These are phyloP conservation scores for Petaurus breviceps DNA, from an alignment of 2,113 vertebrate species.

Conservation along the genomic window DNA sequence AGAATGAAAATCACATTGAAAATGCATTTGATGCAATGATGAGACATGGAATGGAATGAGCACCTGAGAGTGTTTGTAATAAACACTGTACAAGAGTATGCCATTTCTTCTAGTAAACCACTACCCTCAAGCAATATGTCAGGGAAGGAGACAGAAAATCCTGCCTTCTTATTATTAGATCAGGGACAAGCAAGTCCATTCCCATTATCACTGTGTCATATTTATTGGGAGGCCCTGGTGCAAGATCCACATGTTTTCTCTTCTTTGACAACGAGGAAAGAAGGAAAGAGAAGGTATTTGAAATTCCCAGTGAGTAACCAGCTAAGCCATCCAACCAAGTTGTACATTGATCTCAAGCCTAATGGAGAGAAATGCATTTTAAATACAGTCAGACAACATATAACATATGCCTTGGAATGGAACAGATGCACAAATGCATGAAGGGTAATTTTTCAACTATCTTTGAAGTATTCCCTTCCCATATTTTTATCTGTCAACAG, in stretches of 20 bases:
- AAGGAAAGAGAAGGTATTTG: slow-evolving; percentile 11
- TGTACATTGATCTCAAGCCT: slow-evolving; percentile 26
- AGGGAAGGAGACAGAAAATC: slow-evolving; percentile 15
- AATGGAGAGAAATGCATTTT: slow-evolving; percentile 43
- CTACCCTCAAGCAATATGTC: slow-evolving; percentile 3
- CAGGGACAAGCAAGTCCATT: slow-evolving; percentile 30
- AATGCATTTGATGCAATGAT: not conserved
- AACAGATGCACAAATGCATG: slow-evolving; percentile 31
- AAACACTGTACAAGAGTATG: not conserved
- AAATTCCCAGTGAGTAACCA: slow-evolving; percentile 43
- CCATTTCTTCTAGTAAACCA: slow-evolving; percentile 12
- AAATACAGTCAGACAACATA: slow-evolving; percentile 33
- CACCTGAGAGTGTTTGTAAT: slow-evolving; percentile 23
- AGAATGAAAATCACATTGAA: not conserved
- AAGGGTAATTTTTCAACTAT: slow-evolving; percentile 47
- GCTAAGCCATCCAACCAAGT: slow-evolving; percentile 38
- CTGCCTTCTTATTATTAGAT: slow-evolving; percentile 10
- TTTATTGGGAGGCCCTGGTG: slow-evolving; percentile 14
- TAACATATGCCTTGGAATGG: slow-evolving; percentile 28
- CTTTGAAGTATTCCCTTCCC: slow-evolving; percentile 19
- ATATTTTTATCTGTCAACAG: slow-evolving; percentile 23
- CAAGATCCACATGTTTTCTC: not conserved
- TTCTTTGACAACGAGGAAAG: slow-evolving; percentile 9
- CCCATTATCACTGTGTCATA: not conserved
- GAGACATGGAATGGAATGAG: not conserved